Evolutionary conservation across 2,888 invertebrate genomes (phyloP), one percentile per base, ranked within the genome.

Genomic region (Cheilosia vernalis): DNA sequence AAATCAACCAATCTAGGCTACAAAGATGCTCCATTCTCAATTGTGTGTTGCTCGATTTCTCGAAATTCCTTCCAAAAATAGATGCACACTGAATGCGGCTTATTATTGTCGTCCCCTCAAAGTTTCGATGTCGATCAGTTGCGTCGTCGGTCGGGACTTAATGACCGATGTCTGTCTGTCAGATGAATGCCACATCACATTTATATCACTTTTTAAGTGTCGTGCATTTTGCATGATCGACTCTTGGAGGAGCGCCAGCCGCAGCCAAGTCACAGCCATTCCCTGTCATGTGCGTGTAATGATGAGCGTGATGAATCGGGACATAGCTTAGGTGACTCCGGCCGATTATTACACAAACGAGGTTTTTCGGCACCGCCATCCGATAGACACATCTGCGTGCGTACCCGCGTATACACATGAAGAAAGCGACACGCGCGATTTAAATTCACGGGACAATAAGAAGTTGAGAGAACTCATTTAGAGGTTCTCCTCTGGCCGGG

Each of bases 261-360:
- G 21, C 33, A 3, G n/a, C 9, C 58, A 40, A 76, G n/a, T 15
- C 21, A 55, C 49, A 37, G 13, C 13, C 13, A 15, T 10, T 42
- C 64, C 55, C 10, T 33, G 42, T 55, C 33, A 66, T 83, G 70
- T 66, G 77, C 64, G 60, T 78, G 72, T 79, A 60, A 79, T 60
- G 73, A 80, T 47, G 73, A 80, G 66, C 60, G 64, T 83, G 79
- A 83, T 83, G 79, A 72, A 83, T 83, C 79, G 78, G 79, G 78
- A 83, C 72, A 83, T 83, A 72, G 56, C 67, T 73, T 51, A 5
- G 72, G 73, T 79, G 83, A 79, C 73, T 83, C 30, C 56, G 63
- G 21, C 73, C 79, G 66, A 66, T 83, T 73, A 78, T 61, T 83
- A 55, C 40, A 61, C 55, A 78, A 83, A 83, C 72, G 47, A 83